phyloP scores from a whole-genome alignment of 2,888 invertebrate genomes.

The Trachelus stipa region DNA sequence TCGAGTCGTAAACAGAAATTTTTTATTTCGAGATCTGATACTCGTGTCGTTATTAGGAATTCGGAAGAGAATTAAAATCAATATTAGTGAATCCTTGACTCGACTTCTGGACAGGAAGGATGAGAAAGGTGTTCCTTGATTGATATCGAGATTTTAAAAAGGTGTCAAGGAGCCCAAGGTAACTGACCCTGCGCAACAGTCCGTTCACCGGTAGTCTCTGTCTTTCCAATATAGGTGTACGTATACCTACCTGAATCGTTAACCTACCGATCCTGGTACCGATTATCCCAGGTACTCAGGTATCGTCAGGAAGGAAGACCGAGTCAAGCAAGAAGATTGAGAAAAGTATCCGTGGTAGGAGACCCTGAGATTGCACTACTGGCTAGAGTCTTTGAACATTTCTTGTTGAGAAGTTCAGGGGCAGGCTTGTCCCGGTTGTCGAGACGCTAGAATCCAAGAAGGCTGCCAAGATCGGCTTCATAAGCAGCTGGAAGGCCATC shows the following conservation, averaged over 20 bases:
- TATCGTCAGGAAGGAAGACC: background rate
- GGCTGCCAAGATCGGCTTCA: slow-evolving; percentile 57
- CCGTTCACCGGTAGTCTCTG: slow-evolving; percentile 28
- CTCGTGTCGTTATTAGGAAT: background rate
- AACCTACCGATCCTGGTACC: background rate
- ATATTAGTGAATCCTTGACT: background rate
- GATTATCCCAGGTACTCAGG: background rate
- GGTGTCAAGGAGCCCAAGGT: slow-evolving; percentile 39
- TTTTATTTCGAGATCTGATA: background rate
- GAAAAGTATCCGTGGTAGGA: background rate
- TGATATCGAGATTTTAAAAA: background rate
- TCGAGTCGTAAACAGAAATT: background rate
- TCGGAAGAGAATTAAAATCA: background rate
- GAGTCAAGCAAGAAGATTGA: background rate
- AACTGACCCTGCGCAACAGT: slow-evolving; percentile 64
- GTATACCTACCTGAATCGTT: background rate
- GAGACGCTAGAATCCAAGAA: slow-evolving; percentile 6
- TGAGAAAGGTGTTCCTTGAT: background rate
- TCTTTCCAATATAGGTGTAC: background rate
- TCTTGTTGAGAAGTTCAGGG: background rate
- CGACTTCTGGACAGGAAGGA: background rate
- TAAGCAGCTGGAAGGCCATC: slow-evolving; percentile 53
- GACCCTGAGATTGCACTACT: background rate
- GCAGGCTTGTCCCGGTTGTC: background rate
- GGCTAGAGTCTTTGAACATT: background rate